Conservation (phyloP, 35 echinoderm and acorn worm genomes). For the Acanthaster planci region DNA sequence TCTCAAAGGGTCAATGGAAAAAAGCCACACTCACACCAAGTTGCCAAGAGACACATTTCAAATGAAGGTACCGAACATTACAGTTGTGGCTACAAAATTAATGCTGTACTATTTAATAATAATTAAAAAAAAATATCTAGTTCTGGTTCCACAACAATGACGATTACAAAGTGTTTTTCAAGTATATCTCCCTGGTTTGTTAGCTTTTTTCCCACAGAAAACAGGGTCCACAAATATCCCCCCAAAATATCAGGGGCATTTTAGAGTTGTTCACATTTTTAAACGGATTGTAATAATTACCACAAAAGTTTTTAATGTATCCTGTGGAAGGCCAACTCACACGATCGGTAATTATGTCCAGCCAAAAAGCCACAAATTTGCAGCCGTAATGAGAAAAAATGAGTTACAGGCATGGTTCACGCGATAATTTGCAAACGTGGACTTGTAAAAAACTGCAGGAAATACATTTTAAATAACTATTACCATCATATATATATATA, state of each 20-base stretch:
- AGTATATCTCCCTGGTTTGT: no score
- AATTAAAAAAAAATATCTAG: not conserved
- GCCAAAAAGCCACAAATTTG: no score
- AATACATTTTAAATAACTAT: not conserved
- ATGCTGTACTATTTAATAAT: not conserved
- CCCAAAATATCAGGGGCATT: not conserved
- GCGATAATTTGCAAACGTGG: not conserved
- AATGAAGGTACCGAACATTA: slow-evolving; percentile 1
- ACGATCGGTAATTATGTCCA: no score
- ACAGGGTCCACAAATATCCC: not conserved
- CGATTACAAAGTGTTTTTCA: slow-evolving; percentile 2
- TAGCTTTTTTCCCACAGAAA: no score
- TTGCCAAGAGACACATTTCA: not conserved
- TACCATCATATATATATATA: slow-evolving; percentile 8
- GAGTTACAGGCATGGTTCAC: no score
- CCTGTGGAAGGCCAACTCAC: no score
- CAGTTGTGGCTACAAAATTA: slow-evolving; percentile 6
- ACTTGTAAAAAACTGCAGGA: not conserved
- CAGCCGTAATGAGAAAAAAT: no score
- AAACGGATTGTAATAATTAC: no score
- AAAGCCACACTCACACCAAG: not conserved
- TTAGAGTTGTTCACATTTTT: slow-evolving; percentile 3
- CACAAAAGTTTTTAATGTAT: no score
- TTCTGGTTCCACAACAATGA: not conserved
- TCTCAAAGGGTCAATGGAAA: no score